phyloP scores from a whole-genome alignment of 30 jellyfish, hydroid and myxozoan genomes.

The Aurelia sp. region DNA sequence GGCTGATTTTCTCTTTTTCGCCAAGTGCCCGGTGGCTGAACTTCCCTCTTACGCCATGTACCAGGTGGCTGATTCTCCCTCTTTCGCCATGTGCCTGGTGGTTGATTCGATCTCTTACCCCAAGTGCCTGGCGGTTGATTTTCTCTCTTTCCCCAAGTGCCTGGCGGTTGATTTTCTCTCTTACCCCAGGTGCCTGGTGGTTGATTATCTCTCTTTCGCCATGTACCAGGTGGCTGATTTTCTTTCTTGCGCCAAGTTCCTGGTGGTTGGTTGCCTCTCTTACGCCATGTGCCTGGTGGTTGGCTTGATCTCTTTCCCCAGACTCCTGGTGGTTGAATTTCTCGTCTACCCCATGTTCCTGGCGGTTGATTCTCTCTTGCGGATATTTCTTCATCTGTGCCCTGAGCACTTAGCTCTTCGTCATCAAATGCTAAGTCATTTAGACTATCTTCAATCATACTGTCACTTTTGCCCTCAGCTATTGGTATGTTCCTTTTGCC shows the following conservation, averaged over 20 bases:
- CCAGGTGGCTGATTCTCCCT: slow-evolving; percentile 44
- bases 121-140: slow-evolving; percentile 54
- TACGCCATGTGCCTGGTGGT: slow-evolving; percentile 56
- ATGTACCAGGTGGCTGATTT: slow-evolving; percentile 37
- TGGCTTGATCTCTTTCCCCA: slow-evolving; percentile 32
- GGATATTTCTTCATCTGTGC: too few species aligned
- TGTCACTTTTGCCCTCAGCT: too few species aligned
- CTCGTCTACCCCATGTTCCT: slow-evolving; percentile 37
- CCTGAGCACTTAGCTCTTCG: too few species aligned
- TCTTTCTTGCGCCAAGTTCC: slow-evolving; percentile 18
- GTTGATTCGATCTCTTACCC: slow-evolving; percentile 31
- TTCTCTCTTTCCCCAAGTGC: slow-evolving; percentile 20
- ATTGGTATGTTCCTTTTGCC: too few species aligned
- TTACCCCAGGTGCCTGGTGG: slow-evolving; percentile 21
- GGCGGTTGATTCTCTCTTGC: slow-evolving; percentile 41
- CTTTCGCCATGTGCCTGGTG: slow-evolving; percentile 60
- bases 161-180: slow-evolving; percentile 45
- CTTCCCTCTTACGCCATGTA: slow-evolving; percentile 20
- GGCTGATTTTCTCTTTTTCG: slow-evolving; percentile 15
- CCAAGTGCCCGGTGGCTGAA: slow-evolving; percentile 47
- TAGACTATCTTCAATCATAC: too few species aligned
- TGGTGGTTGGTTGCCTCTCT: slow-evolving; percentile 28
- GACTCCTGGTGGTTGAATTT: slow-evolving; percentile 41
- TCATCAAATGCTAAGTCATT: too few species aligned
- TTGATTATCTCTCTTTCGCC: slow-evolving; percentile 36